phyloP scores from a whole-genome alignment of 2,113 vertebrate genomes.

The Taxidea taxus region DNA sequence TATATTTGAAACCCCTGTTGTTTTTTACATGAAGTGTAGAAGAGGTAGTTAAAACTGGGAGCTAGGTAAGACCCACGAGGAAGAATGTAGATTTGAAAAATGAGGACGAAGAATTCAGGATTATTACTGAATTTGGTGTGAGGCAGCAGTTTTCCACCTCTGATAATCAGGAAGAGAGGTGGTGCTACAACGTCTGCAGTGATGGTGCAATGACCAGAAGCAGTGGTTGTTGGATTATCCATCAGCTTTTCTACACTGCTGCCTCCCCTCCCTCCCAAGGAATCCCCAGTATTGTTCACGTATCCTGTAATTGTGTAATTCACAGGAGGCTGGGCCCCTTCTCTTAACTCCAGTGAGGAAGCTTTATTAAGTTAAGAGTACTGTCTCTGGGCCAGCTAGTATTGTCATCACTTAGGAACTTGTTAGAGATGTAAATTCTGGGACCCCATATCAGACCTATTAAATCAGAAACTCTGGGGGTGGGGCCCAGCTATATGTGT shows the following conservation, averaged over 20 bases:
- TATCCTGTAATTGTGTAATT: background rate
- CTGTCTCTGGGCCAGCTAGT: background rate
- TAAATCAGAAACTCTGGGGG: background rate
- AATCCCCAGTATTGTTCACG: background rate
- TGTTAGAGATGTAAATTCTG: background rate
- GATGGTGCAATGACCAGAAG: background rate
- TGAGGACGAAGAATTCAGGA: background rate
- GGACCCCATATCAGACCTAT: background rate
- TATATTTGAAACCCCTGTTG: background rate
- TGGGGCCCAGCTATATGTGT: background rate
- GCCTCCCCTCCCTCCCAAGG: background rate
- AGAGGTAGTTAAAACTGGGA: background rate
- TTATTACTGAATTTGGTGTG: conserved; percentile 6
- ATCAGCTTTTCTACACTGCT: background rate
- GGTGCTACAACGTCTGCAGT: background rate
- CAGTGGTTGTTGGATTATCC: background rate
- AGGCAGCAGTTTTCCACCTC: background rate
- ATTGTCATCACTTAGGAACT: background rate
- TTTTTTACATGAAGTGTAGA: background rate
- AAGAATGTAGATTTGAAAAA: background rate
- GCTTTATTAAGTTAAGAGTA: background rate
- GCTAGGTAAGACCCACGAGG: background rate
- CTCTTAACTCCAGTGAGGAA: background rate
- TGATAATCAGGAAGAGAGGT: background rate
- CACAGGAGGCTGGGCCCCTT: background rate